A percentile compares a stretch with the other conserved stretches of the same genome.
Evolutionary conservation across 2,888 invertebrate genomes (phyloP).

Genomic region (Caenorhabditis doughertyi): DNA sequence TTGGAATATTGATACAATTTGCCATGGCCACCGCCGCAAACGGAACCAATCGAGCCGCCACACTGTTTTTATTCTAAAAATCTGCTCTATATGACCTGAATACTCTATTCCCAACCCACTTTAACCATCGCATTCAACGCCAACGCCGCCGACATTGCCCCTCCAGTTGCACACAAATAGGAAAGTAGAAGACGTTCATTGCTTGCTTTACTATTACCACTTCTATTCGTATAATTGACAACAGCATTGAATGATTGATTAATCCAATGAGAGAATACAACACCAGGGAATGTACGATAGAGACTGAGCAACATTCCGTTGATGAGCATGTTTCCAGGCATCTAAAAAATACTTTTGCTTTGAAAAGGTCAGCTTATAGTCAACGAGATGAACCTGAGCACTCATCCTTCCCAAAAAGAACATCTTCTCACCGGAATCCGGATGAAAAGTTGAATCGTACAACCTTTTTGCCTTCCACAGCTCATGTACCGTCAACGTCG

Average conservation of each 20-base stretch:
- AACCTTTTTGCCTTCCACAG: conserved; percentile 93
- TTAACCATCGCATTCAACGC: conserved; percentile 68
- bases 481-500: conserved; percentile 89
- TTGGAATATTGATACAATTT: conserved; percentile 97
- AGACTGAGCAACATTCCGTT: conserved; percentile 98
- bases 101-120: conserved; percentile 83
- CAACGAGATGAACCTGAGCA: conserved; percentile 90
- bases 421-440: conserved; percentile 98
- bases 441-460: conserved; percentile 98
- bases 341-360: conserved; percentile 22
- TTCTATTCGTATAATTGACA: conserved; percentile 97
- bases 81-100: neutral
- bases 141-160: conserved; percentile 71
- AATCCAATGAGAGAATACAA: conserved; percentile 96
- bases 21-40: conserved; percentile 96
- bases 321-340: conserved; percentile 95
- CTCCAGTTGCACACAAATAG: conserved; percentile 71
- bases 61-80: conserved; percentile 86
- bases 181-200: conserved; percentile 85
- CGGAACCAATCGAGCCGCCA: conserved; percentile 92
- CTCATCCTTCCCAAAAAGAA: conserved; percentile 94
- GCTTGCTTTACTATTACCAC: conserved; percentile 73
- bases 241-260: conserved; percentile 90
- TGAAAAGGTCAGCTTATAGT: neutral
- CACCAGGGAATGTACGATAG: conserved; percentile 92